Evolutionary conservation across 2,888 invertebrate species (phyloP).

Genomic region (Belgica antarctica): DNA sequence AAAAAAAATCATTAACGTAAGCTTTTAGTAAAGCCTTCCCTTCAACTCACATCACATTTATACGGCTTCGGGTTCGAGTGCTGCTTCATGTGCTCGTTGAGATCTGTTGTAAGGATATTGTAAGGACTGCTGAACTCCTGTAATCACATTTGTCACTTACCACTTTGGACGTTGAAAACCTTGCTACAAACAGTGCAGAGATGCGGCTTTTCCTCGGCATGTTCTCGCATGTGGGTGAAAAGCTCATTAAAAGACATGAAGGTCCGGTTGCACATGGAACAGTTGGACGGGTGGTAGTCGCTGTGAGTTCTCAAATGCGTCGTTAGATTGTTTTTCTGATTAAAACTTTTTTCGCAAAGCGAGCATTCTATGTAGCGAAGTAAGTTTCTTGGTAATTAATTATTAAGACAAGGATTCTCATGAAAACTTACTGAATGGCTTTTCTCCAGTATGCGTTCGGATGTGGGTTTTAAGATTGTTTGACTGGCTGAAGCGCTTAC

Average conservation of each 20-base stretch:
- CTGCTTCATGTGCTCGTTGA: constrained; percentile 35
- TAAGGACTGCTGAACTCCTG: too few relatives aligned
- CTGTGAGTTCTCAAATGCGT: constrained; percentile 32
- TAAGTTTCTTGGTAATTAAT: neutral
- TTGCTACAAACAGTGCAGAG: constrained; percentile 35
- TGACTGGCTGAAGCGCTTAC: constrained; percentile 36
- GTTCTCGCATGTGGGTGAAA: constrained; percentile 38
- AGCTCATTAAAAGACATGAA: constrained; percentile 38
- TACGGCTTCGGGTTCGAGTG: constrained; percentile 37
- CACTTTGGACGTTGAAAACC: constrained; percentile 31
- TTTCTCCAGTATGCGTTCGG: constrained; percentile 26
- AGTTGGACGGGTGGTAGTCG: constrained; percentile 39
- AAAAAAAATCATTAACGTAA: constrained; percentile 1
- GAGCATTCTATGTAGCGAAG: constrained; percentile 1
- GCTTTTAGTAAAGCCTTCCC: too few relatives aligned
- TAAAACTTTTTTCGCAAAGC: constrained; percentile 33
- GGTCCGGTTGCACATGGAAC: constrained; percentile 32
- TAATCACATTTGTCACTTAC: too few relatives aligned
- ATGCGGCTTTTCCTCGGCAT: constrained; percentile 34
- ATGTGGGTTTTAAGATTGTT: constrained; percentile 40
- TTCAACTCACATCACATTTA: constrained; percentile 36
- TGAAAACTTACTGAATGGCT: constrained; percentile 3
- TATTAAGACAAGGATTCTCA: constrained; percentile 1
- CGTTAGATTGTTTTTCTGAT: constrained; percentile 39
- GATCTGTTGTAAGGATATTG: too few relatives aligned